phyloP scores from a whole-genome alignment of 2,797 vertebrate genomes.

The Typhlichthys subterraneus region DNA sequence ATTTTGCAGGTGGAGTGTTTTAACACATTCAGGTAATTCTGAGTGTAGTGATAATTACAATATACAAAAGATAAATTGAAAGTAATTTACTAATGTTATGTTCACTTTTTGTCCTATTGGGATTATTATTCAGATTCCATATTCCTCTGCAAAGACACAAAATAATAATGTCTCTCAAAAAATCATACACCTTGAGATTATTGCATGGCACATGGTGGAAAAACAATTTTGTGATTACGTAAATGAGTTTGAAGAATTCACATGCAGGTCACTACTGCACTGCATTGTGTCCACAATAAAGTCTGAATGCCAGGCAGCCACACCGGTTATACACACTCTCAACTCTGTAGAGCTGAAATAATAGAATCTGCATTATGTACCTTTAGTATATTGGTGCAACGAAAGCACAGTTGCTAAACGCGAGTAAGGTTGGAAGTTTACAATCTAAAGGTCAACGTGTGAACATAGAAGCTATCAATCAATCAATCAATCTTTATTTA shows the following conservation, averaged over 20 bases:
- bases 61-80: constrained; percentile 9
- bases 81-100: too few relatives aligned
- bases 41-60: constrained; percentile 30
- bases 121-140: constrained; percentile 21
- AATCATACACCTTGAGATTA: constrained; percentile 12
- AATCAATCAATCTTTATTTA: too few relatives aligned
- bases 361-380: constrained; percentile 11
- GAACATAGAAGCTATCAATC: too few relatives aligned
- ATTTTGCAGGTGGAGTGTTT: constrained; percentile 27
- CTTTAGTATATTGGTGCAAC: too few relatives aligned
- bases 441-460: too few relatives aligned
- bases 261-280: not conserved
- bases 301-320: not conserved
- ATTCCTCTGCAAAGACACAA: constrained; percentile 16
- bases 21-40: constrained; percentile 19
- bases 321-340: not conserved
- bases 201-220: not conserved
- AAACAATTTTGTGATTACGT: not conserved
- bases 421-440: too few relatives aligned
- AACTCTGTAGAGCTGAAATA: constrained; percentile 1
- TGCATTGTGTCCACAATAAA: not conserved
- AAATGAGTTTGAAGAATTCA: not conserved
- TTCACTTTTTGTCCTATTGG: constrained; percentile 5
- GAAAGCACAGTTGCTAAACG: too few relatives aligned
- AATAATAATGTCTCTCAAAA: constrained; percentile 12